Percentiles rank a stretch among this genome's conserved stretches.
Evolutionary conservation across 2,113 vertebrate genomes (phyloP).

Genomic region (Prinia subflava): DNA sequence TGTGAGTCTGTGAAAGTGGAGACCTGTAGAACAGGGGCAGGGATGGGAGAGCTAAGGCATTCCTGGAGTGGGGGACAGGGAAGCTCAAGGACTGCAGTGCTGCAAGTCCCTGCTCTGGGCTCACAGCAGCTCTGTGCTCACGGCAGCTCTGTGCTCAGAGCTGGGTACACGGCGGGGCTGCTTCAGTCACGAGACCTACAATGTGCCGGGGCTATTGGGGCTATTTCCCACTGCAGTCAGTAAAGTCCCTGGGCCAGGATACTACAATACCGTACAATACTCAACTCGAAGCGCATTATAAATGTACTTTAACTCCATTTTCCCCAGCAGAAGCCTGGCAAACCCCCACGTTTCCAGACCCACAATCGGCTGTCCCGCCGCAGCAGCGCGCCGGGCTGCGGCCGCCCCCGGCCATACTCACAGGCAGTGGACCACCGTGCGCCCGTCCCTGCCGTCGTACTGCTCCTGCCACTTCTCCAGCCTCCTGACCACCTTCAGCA

Average conservation of each 20-base stretch:
- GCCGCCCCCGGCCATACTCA: slow-evolving; percentile 66
- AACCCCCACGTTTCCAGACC: not conserved
- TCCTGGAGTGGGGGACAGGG: not conserved
- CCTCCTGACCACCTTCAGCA: slow-evolving; percentile 89
- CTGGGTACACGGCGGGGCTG: fast-evolving
- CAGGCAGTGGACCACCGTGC: slow-evolving; percentile 97
- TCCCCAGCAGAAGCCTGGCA: not conserved
- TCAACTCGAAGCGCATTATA: not conserved
- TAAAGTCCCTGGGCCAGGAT: not conserved
- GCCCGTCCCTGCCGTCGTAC: slow-evolving; percentile 91
- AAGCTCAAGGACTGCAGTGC: not conserved
- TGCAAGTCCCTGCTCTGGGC: not conserved
- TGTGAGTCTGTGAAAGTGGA: not conserved
- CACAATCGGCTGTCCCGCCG: not conserved
- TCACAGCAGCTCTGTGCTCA: not conserved
- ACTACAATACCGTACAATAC: not conserved
- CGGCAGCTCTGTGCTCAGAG: not conserved
- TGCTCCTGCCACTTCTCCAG: slow-evolving; percentile 98
- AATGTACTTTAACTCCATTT: not conserved
- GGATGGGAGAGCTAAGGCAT: not conserved
- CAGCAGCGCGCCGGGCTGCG: fast-evolving
- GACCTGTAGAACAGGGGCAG: not conserved
- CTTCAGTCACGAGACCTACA: fast-evolving
- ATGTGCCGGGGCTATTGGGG: not conserved
- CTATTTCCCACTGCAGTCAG: not conserved